These are phyloP conservation scores for Calyptommatus sinebrachiatus DNA, from an alignment of 2,113 vertebrate genomes.

Conservation along the genomic window DNA sequence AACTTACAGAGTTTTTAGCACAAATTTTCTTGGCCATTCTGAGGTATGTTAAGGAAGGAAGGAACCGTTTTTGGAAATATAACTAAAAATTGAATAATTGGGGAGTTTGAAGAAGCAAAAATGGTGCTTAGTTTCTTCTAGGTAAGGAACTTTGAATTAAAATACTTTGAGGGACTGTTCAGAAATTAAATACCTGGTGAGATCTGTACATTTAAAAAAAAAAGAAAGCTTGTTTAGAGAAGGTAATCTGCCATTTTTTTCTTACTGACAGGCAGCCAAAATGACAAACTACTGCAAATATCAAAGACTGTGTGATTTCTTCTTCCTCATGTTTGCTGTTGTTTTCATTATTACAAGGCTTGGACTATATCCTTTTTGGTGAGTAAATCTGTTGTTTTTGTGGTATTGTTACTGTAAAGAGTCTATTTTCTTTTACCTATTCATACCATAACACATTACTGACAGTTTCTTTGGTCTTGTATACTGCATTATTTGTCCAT, in stretches of 20 bases:
- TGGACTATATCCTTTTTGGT: constrained; percentile 93
- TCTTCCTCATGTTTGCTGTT: constrained; percentile 92
- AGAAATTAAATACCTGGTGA: constrained; percentile 24
- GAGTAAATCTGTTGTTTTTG: constrained; percentile 67
- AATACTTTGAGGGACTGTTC: background rate
- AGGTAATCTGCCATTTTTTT: constrained; percentile 49
- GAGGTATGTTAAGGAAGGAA: background rate
- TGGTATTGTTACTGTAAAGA: constrained; percentile 4
- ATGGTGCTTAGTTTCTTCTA: too few species aligned
- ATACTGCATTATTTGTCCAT: background rate
- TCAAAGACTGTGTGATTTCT: constrained; percentile 93
- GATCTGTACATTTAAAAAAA: constrained; percentile 10
- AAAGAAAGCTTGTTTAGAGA: constrained; percentile 26
- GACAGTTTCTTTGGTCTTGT: background rate
- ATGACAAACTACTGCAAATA: constrained; percentile 98
- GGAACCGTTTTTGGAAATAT: background rate
- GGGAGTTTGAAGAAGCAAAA: too few species aligned
- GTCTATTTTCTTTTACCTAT: background rate
- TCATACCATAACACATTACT: constrained; percentile 4
- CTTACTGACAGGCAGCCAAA: constrained; percentile 90
- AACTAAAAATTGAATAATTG: too few species aligned
- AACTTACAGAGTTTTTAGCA: too few species aligned
- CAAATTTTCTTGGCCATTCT: too few species aligned
- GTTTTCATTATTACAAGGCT: constrained; percentile 93
- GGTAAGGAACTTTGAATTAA: too few species aligned